Evolutionary conservation across 2,888 invertebrate genomes (phyloP).

Genomic region (Ommatoiulus sabulosus): DNA sequence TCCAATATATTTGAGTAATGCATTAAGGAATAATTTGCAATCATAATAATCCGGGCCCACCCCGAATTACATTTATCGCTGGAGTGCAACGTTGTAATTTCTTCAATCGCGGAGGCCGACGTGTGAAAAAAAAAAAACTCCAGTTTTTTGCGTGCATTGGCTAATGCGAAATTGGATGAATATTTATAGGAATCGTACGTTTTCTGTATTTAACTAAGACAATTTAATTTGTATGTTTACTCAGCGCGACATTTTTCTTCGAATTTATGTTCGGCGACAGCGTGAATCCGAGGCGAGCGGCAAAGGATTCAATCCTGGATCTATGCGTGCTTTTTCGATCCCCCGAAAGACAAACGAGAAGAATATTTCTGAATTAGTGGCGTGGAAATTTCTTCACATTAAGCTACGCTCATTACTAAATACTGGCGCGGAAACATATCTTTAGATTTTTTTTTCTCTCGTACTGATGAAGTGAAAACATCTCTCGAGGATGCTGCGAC

Average conservation of each 20-base stretch:
- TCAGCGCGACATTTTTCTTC: conserved; percentile 40
- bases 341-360: conserved; percentile 9
- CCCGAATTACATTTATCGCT: not conserved
- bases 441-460: conserved; percentile 46
- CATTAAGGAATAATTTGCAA: conserved; percentile 14
- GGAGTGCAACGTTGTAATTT: not conserved
- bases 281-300: not conserved
- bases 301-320: not conserved
- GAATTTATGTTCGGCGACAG: conserved; percentile 50
- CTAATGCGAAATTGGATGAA: conserved; percentile 48
- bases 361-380: conserved; percentile 55
- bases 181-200: conserved; percentile 51
- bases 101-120: not conserved
- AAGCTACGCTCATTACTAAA: conserved; percentile 55
- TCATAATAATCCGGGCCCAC: not conserved
- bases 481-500: conserved; percentile 49
- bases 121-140: not conserved
- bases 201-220: conserved; percentile 22
- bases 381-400: conserved; percentile 57
- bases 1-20: not conserved
- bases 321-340: not conserved
- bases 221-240: conserved; percentile 53
- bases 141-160: not conserved
- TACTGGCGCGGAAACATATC: conserved; percentile 54
- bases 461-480: conserved; percentile 52